Evolutionary conservation across 2,113 vertebrate genomes (phyloP), one percentile per base, ranked within the genome.

Genomic region (Fukomys damarensis): DNA sequence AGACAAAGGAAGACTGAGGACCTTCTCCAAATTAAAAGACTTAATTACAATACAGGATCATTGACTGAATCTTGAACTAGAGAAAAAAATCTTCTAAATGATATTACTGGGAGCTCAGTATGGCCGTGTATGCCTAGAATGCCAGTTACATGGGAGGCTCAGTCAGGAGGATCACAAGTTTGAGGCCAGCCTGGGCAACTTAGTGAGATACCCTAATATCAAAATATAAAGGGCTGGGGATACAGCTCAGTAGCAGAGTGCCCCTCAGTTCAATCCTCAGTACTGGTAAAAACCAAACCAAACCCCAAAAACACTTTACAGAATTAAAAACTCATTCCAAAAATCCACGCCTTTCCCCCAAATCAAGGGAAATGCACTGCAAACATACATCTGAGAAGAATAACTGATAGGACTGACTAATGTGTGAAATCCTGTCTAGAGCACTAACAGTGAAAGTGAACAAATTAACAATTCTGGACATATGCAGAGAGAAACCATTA

Each of bases 321-420:
- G 52, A 93, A 86, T 66, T 79, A 91, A 88, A 61, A 80, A 43
- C 61, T 70, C 72, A 96, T 92, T 94, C 24, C 10, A 96, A 92
- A 65, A 94, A 96, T 61, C 17, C 14, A 90, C 49, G 30, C 59
- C 76, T 30, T 61, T 22, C 2, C 24, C 79, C 56, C 26, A 56
- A n/a, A 74, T 90, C 65, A 61, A 93, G 86, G 43, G 59, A 95
- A 91, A 90, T 49, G 17, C 38, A 63, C 7, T 77, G 32, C 59
- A 61, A 89, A 80, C 9, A 46, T 22, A 82, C 0, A 97, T 74
- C 79, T 95, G 41, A 94, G 28, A 70, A 74, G 43, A 94, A 49
- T 95, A 95, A 74, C 35, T 72, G 20, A 58, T 19, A 86, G 52
- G 70, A 88, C n/a, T 61, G 89, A 94, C 79, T 92, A 76, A 90